These are phyloP conservation scores for Philopotamus ludificatus DNA, from an alignment of 1,140 invertebrate genomes.

Conservation along the genomic window DNA sequence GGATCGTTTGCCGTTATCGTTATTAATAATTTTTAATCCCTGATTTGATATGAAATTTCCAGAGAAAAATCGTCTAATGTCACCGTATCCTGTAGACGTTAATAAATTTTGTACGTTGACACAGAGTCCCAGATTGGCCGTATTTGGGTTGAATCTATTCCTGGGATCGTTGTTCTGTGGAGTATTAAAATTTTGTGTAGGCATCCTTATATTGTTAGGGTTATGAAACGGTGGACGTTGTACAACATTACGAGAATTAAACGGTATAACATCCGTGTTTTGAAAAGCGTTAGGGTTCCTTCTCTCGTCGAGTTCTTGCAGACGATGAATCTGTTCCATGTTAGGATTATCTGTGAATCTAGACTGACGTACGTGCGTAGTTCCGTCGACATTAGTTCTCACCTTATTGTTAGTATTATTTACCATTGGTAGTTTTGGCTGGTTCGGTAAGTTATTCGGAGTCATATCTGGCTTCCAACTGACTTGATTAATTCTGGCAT, in stretches of 20 bases:
- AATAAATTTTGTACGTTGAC: constrained; percentile 71
- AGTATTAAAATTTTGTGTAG: constrained; percentile 15
- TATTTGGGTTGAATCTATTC: constrained; percentile 12
- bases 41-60: constrained; percentile 76
- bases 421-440: not conserved
- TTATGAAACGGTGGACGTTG: constrained; percentile 9
- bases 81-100: constrained; percentile 68
- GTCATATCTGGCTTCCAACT: not conserved
- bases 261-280: constrained; percentile 43
- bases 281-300: constrained; percentile 63
- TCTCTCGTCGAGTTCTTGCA: constrained; percentile 60
- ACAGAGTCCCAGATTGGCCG: constrained; percentile 53
- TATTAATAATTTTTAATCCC: constrained; percentile 82
- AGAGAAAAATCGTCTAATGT: constrained; percentile 78
- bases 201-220: constrained; percentile 8
- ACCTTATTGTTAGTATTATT: not conserved
- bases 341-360: constrained; percentile 20
- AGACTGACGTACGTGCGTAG: constrained; percentile 1
- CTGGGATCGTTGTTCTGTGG: constrained; percentile 21
- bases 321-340: constrained; percentile 46
- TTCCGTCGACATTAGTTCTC: too few species aligned
- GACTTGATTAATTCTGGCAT: constrained; percentile 13
- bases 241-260: constrained; percentile 10
- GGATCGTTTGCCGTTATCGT: constrained; percentile 72
- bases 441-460: not conserved